phyloP scores from a whole-genome alignment of 2,888 invertebrate species.

The Meghimatium bilineatum region DNA sequence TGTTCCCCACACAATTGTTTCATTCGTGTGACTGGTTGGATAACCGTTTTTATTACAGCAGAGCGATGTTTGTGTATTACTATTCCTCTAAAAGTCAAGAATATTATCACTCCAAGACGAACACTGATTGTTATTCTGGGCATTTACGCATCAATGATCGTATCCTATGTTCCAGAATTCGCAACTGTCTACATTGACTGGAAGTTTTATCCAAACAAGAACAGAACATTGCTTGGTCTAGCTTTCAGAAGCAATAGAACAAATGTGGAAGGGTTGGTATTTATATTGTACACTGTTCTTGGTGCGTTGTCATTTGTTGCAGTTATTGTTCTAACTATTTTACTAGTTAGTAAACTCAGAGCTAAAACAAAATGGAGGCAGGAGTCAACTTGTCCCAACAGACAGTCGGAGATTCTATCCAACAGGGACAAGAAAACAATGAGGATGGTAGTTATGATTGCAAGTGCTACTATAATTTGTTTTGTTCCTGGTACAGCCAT shows the following conservation, averaged over 20 bases:
- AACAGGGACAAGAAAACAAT: slow-evolving; percentile 10
- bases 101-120: slow-evolving; percentile 8
- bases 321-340: slow-evolving; percentile 7
- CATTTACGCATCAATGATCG: neutral
- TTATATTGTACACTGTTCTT: neutral
- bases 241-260: neutral
- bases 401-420: neutral
- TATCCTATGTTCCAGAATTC: slow-evolving; percentile 3
- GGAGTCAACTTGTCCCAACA: neutral
- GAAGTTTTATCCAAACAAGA: slow-evolving; percentile 31
- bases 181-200: slow-evolving; percentile 25
- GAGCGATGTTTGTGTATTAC: slow-evolving; percentile 29
- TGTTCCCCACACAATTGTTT: slow-evolving; percentile 11
- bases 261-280: neutral
- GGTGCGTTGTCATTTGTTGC: neutral
- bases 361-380: slow-evolving; percentile 23
- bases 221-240: slow-evolving; percentile 1
- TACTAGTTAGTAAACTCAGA: slow-evolving; percentile 6
- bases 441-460: slow-evolving; percentile 23
- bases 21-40: slow-evolving; percentile 26
- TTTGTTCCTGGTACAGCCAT: slow-evolving; percentile 7
- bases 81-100: slow-evolving; percentile 14
- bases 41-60: slow-evolving; percentile 21
- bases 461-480: slow-evolving; percentile 2
- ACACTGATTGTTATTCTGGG: neutral